Base-by-base conservation (phyloP, 1,140 invertebrate species). In the Anastrepha ludens region DNA sequence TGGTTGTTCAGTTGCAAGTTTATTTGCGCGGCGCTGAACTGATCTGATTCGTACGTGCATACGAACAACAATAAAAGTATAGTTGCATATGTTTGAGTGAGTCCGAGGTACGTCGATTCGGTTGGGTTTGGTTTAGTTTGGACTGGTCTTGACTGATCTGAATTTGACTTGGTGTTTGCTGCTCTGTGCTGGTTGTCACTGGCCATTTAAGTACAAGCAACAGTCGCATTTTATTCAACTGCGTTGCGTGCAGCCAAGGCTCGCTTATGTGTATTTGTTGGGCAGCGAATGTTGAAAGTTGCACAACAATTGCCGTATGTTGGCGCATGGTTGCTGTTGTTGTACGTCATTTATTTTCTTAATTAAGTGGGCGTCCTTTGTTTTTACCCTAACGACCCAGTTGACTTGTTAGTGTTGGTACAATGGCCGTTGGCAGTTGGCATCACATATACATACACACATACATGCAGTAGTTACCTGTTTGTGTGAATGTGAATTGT, bases 301-400 rank as follows among this genome's bases (percentile, higher is more conserved):
- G 39, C 5, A 70, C 41, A 39, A 70, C 39, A 70, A 70, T 70
- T 70, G 39, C 44, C 44, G 41, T 70, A 55, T 11, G 50, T 70
- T 70, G 67, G 3, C 11, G 67, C 2, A n/a, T 29, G 0, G 47
- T 81, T 81, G 74, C 55, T 81, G 2, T 81, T 55, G 74, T 55
- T 81, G 74, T 81, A 20, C 3, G 47, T 47, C 15, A 81, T 81
- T 81, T 81, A 81, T 81, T 81, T 81, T n/a, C 47, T 81, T 81
- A 81, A 81, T 81, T 81, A 81, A 81, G 74, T 55, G 74, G 74
- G 74, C 47, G 74, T 47, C 74, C 50, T 81, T 74, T 81, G 47
- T 55, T 81, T 81, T 55, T 81, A 8, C 47, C 9, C 50, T 81
- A 81, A 81, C 44, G 74, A 81, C 74, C n/a, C 74, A 20, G 74